phyloP scores from a whole-genome alignment of 1,140 invertebrate genomes.

The Euura lappo region DNA sequence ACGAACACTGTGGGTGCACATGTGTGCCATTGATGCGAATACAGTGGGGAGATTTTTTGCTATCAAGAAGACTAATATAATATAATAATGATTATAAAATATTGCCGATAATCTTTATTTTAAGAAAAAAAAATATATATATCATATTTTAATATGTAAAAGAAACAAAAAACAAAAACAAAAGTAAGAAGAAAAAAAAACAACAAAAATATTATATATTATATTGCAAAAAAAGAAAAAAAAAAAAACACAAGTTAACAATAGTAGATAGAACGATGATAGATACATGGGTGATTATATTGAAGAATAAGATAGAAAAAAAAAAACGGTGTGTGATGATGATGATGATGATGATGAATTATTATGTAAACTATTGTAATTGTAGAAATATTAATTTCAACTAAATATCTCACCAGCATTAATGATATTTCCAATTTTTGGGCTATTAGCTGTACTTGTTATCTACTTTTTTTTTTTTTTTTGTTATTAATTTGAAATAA shows the following conservation, averaged over 20 bases:
- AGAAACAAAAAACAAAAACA: conserved; percentile 48
- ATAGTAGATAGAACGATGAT: too few species aligned
- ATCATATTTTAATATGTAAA: conserved; percentile 56
- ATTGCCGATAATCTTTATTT: conserved; percentile 50
- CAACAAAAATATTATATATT: neutral
- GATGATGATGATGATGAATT: too few species aligned
- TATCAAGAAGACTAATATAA: conserved; percentile 53
- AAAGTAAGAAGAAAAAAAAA: conserved; percentile 37
- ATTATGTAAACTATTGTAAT: too few species aligned
- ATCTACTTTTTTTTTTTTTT: too few species aligned
- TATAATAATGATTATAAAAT: conserved; percentile 40
- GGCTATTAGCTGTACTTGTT: too few species aligned
- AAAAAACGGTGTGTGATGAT: too few species aligned
- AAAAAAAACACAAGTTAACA: neutral
- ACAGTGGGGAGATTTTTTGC: conserved; percentile 39
- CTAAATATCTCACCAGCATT: too few species aligned
- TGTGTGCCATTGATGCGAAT: conserved; percentile 35
- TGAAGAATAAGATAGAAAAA: too few species aligned
- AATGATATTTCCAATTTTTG: too few species aligned
- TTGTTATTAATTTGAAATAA: too few species aligned
- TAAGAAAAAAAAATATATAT: conserved; percentile 37
- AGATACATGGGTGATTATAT: too few species aligned
- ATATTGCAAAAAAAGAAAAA: neutral
- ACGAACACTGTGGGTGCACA: conserved; percentile 28
- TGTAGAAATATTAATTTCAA: too few species aligned